Percentiles rank a stretch among this genome's conserved stretches.
These are phyloP conservation scores for Halcyon smyrnensis DNA, from an alignment of 2,797 vertebrate species.

Conservation along the genomic window DNA sequence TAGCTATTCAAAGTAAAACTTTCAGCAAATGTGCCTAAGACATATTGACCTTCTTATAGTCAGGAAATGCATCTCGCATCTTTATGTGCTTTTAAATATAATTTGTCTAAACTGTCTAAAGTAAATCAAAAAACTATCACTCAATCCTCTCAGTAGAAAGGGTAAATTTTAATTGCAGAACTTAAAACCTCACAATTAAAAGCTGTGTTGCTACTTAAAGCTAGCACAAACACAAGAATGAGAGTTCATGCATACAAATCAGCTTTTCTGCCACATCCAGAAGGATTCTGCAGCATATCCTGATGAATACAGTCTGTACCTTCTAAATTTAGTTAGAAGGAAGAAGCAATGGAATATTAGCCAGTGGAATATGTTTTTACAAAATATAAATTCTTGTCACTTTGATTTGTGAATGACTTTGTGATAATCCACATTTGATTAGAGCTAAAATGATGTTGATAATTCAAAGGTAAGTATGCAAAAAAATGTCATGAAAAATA, in stretches of 20 bases:
- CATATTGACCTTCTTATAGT: slow-evolving; percentile 82
- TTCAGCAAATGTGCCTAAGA: slow-evolving; percentile 74
- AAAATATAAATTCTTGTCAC: slow-evolving; percentile 38
- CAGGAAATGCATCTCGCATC: slow-evolving; percentile 90
- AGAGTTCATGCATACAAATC: slow-evolving; percentile 88
- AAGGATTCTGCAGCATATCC: slow-evolving; percentile 64
- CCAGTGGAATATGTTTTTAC: not conserved
- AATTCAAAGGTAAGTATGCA: slow-evolving; percentile 44
- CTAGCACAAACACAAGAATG: slow-evolving; percentile 87
- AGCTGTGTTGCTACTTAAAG: slow-evolving; percentile 88
- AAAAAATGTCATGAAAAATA: slow-evolving; percentile 38
- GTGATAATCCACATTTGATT: slow-evolving; percentile 50
- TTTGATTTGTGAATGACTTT: slow-evolving; percentile 59
- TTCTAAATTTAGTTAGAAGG: slow-evolving; percentile 56
- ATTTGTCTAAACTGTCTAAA: slow-evolving; percentile 93
- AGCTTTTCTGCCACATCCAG: slow-evolving; percentile 74
- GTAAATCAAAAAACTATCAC: slow-evolving; percentile 91
- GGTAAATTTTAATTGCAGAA: slow-evolving; percentile 97
- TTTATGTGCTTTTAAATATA: slow-evolving; percentile 92
- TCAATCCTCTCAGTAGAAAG: slow-evolving; percentile 90
- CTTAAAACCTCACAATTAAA: slow-evolving; percentile 98
- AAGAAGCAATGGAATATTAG: slow-evolving; percentile 34
- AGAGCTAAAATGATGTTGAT: not conserved
- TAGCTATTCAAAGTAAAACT: slow-evolving; percentile 80
- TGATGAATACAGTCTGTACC: slow-evolving; percentile 40